Conservation (phyloP, 2,888 invertebrate genomes). For the Drosophila mayaguana region DNA sequence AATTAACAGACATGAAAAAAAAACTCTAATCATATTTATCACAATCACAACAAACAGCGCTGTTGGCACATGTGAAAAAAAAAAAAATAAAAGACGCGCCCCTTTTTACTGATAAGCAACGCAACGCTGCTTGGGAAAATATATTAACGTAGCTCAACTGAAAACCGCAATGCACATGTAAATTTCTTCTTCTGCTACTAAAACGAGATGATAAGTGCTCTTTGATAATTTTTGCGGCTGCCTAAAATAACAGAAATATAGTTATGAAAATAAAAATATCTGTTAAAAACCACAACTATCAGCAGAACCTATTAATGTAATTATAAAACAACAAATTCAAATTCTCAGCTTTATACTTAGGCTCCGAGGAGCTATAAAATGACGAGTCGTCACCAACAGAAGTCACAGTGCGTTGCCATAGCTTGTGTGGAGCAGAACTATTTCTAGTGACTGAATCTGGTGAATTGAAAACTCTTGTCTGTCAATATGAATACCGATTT, state of each 20-base stretch:
- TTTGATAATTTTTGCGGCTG: neutral
- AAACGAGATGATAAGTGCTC: neutral
- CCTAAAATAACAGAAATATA: conserved; percentile 3
- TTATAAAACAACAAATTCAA: neutral
- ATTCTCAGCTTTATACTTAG: neutral
- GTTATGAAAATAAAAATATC: neutral
- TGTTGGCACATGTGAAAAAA: conserved; percentile 24
- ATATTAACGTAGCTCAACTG: neutral
- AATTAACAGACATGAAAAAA: neutral
- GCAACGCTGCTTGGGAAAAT: neutral
- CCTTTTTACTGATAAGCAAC: conserved; percentile 19
- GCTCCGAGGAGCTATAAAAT: conserved; percentile 39
- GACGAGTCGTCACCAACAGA: neutral
- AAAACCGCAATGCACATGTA: neutral
- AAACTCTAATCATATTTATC: neutral
- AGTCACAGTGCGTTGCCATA: conserved; percentile 37
- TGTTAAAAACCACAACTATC: conserved; percentile 16
- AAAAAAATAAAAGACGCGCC: neutral
- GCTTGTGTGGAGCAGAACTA: conserved; percentile 23
- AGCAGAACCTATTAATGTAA: neutral
- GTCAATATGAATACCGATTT: conserved; percentile 68
- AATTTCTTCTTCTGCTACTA: neutral
- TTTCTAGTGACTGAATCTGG: neutral
- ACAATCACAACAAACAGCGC: neutral
- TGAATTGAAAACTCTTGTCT: neutral